phyloP scores from a whole-genome alignment of 2,113 vertebrate genomes.

The Halichoerus grypus region DNA sequence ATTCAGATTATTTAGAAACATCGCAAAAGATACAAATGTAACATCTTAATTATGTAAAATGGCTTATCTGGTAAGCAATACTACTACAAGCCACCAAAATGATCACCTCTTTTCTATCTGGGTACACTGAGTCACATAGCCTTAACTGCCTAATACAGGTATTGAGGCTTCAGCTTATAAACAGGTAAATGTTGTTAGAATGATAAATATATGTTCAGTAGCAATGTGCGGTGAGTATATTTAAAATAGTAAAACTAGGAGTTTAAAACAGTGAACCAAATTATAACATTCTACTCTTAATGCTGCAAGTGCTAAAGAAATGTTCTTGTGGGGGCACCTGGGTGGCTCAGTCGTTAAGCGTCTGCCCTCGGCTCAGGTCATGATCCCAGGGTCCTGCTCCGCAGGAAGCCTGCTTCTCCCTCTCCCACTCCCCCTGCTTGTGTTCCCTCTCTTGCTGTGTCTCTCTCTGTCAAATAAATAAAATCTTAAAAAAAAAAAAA shows the following conservation, averaged over 20 bases:
- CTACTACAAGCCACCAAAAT: not conserved
- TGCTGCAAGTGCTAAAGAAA: conserved; percentile 28
- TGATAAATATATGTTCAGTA: conserved; percentile 6
- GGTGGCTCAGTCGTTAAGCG: no score
- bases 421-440: no score
- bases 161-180: not conserved
- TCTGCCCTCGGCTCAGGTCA: no score
- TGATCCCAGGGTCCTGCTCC: no score
- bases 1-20: conserved; percentile 38
- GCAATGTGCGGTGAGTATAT: conserved; percentile 3
- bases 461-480: no score
- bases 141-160: not conserved
- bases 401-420: no score
- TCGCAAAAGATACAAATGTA: not conserved
- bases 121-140: not conserved
- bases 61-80: not conserved
- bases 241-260: conserved; percentile 52
- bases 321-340: not conserved
- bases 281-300: conserved; percentile 39
- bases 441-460: no score
- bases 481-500: not conserved
- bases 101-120: not conserved
- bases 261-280: conserved; percentile 39
- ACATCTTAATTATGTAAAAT: not conserved
- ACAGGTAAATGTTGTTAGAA: not conserved